A percentile compares a stretch with the other conserved stretches of the same genome.
Conservation (phyloP, 2,113 vertebrate genomes). For the Motacilla alba region DNA sequence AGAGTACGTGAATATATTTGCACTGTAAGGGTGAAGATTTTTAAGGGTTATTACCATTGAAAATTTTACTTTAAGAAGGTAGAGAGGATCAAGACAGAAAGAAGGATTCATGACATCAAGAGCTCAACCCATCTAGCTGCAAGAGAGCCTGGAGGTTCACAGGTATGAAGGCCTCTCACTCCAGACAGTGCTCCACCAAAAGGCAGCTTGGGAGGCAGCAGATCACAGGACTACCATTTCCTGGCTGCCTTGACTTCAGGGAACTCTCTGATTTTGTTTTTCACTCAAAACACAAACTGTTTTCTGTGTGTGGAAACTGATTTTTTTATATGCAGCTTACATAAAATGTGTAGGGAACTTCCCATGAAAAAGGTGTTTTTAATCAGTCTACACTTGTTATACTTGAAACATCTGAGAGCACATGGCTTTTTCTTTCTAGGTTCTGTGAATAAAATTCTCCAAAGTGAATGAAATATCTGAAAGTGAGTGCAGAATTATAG, state of each 20-base stretch:
- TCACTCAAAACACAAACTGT: not conserved
- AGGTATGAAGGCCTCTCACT: not conserved
- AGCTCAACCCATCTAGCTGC: not conserved
- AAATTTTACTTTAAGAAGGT: not conserved
- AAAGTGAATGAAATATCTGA: not conserved
- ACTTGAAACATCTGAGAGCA: not conserved
- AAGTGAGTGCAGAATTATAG: not conserved
- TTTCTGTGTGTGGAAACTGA: not conserved
- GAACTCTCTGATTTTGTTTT: not conserved
- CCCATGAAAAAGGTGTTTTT: not conserved
- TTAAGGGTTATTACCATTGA: not conserved
- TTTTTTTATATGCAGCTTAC: not conserved
- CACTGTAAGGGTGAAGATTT: not conserved
- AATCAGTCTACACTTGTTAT: fast-evolving
- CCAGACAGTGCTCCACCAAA: fast-evolving
- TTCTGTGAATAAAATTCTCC: not conserved
- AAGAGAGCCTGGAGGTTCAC: not conserved
- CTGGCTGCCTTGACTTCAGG: not conserved
- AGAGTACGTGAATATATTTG: not conserved
- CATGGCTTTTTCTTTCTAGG: not conserved
- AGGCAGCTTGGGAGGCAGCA: not conserved
- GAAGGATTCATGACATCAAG: not conserved
- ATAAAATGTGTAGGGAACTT: not conserved
- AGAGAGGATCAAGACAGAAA: not conserved
- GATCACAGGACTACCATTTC: not conserved